Evolutionary conservation across 2,888 invertebrate species (phyloP), one percentile per base, ranked within the genome.

Genomic region (Acleris holmiana): DNA sequence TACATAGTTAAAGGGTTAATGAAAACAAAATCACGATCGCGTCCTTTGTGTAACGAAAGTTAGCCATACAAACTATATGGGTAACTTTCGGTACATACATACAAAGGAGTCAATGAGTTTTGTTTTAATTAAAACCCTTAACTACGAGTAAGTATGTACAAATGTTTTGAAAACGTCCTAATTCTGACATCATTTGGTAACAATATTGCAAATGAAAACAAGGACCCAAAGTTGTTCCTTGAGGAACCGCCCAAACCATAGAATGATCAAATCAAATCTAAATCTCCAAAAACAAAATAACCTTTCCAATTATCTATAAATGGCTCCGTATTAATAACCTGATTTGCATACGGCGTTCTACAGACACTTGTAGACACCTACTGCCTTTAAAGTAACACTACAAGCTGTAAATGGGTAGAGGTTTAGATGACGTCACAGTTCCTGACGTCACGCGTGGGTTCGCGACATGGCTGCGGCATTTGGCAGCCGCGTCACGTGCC

Each of bases 371-470:
- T 10, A 10, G 40, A 21, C 18, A 13, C 8, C 57, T 57, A n/a
- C 4, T n/a, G 23, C 10, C 48, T 55, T 35, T 35, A 8, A 13
- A 35, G 35, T 35, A 13, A 35, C 48, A 49, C 54, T 48, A 55
- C 25, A 10, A 18, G 48, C 19, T 35, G 6, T 25, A 41, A 7
- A 56, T 49, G 49, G 62, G 15, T 21, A 25, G 54, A 47, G 10
- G 17, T 10, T 10, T 10, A 23, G 6, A 40, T 64, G 60, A 64
- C 64, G 54, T 59, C 64, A 61, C 40, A 17, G 23, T 23, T 8
- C 5, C 15, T 64, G 60, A 64, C 64, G 54, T 65, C 59, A 60
- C 51, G 29, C 25, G 61, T 57, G 62, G 51, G 57, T 47, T 53
- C 47, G 10, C 17, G 4, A 3, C 46, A 48, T 48, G 61, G 61